These are phyloP conservation scores for Machaerirhynchus nigripectus DNA, from an alignment of 2,113 vertebrate species.

Conservation along the genomic window DNA sequence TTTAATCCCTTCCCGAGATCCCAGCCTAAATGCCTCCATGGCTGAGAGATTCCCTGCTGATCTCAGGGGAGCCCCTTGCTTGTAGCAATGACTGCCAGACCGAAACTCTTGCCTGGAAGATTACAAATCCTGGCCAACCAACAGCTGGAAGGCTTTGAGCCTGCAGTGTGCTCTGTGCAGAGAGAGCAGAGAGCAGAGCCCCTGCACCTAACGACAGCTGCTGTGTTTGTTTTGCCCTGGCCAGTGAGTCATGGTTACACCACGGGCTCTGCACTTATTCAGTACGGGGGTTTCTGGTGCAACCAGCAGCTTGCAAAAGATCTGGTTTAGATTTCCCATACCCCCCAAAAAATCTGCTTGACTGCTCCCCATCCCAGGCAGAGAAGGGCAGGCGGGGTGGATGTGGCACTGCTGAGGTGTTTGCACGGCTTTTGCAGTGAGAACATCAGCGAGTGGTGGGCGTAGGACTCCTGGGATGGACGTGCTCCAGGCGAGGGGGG, in stretches of 20 bases:
- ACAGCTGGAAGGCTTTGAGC: conserved; percentile 53
- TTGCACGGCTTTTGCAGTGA: not conserved
- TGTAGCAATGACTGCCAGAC: conserved; percentile 9
- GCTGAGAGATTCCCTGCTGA: not conserved
- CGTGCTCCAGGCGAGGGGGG: not conserved
- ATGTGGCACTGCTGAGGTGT: not conserved
- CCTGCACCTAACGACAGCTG: conserved; percentile 50
- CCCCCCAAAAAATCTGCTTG: not conserved
- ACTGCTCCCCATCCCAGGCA: not conserved
- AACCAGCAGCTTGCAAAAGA: not conserved
- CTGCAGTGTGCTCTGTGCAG: not conserved
- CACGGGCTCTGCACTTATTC: not conserved
- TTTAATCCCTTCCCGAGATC: conserved; percentile 4
- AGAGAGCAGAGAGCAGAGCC: not conserved
- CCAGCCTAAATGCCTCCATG: not conserved
- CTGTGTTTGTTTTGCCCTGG: conserved; percentile 54
- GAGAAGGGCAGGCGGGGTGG: not conserved
- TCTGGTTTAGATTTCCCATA: not conserved
- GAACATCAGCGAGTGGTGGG: not conserved
- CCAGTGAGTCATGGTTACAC: conserved; percentile 7
- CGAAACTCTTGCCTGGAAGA: conserved; percentile 7
- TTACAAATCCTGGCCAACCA: not conserved
- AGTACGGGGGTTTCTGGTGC: not conserved
- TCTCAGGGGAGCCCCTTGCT: conserved; percentile 14
- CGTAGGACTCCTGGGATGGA: not conserved